phyloP scores from a whole-genome alignment of 2,113 vertebrate species.

The Mirounga angustirostris region DNA sequence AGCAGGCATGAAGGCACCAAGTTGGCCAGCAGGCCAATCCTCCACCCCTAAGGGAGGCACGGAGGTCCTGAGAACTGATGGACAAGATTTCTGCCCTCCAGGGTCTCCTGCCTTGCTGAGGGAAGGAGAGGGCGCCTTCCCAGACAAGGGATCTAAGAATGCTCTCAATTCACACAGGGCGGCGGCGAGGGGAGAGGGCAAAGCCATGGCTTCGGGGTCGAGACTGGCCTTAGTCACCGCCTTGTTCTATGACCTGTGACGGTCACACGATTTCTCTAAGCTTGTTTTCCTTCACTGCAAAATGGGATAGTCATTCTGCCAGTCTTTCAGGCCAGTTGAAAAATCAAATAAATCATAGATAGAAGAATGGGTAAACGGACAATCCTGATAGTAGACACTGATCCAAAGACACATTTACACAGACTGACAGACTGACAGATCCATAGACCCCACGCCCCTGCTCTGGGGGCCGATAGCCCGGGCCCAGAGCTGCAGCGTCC shows the following conservation, averaged over 20 bases:
- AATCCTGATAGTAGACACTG: too few species aligned
- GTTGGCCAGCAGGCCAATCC: neutral
- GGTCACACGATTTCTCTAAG: neutral
- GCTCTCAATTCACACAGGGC: rapidly evolving
- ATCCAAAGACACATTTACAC: too few species aligned
- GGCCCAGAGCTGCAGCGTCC: too few species aligned
- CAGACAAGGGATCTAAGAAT: neutral
- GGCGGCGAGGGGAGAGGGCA: neutral
- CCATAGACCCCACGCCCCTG: too few species aligned
- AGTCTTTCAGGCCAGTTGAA: neutral
- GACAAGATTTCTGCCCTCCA: neutral
- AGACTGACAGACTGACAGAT: too few species aligned
- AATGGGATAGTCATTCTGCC: neutral
- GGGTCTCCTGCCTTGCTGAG: neutral
- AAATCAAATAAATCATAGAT: neutral
- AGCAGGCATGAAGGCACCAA: neutral
- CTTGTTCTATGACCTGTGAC: rapidly evolving
- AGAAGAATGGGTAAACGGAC: neutral
- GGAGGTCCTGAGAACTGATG: neutral
- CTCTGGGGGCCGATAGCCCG: too few species aligned
- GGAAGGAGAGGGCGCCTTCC: neutral
- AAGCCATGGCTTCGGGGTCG: neutral
- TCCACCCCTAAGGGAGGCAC: neutral
- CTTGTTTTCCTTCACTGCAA: neutral
- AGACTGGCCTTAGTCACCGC: neutral